Evolutionary conservation across 2,888 invertebrate species (phyloP).

Genomic region (Pomacea canaliculata): DNA sequence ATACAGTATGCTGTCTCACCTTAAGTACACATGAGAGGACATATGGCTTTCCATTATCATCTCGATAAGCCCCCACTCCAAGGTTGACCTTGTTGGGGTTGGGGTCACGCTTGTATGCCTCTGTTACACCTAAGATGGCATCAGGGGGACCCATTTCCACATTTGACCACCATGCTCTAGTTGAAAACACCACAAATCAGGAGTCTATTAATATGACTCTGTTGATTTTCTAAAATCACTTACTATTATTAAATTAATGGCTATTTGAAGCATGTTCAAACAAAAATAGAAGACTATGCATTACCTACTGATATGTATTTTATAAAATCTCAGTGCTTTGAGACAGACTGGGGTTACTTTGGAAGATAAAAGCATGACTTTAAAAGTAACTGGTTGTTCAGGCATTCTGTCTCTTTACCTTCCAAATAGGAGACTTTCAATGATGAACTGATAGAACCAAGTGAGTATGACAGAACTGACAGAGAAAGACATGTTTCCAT

Average conservation of each 20-base stretch:
- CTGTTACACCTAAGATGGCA: slow-evolving; percentile 96
- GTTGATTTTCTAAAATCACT: neutral
- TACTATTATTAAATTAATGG: neutral
- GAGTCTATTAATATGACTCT: too few species aligned
- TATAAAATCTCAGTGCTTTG: too few species aligned
- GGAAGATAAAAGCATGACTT: too few species aligned
- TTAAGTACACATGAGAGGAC: slow-evolving; percentile 86
- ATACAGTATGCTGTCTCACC: slow-evolving; percentile 39
- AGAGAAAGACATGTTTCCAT: too few species aligned
- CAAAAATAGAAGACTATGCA: neutral
- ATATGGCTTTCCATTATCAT: slow-evolving; percentile 96
- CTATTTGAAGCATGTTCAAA: neutral
- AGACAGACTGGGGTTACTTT: too few species aligned
- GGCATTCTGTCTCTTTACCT: too few species aligned
- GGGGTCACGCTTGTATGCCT: slow-evolving; percentile 91
- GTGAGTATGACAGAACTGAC: too few species aligned
- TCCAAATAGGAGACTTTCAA: too few species aligned
- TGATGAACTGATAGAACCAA: too few species aligned
- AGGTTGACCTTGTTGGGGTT: slow-evolving; percentile 96
- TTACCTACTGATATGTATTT: too few species aligned
- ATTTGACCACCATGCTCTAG: slow-evolving; percentile 71
- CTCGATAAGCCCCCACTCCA: slow-evolving; percentile 90
- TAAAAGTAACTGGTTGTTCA: too few species aligned
- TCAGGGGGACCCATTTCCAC: slow-evolving; percentile 98
- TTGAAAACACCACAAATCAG: neutral